Evolutionary conservation across 2,888 invertebrate genomes (phyloP).

Genomic region (Tetrapedia diversipes): DNA sequence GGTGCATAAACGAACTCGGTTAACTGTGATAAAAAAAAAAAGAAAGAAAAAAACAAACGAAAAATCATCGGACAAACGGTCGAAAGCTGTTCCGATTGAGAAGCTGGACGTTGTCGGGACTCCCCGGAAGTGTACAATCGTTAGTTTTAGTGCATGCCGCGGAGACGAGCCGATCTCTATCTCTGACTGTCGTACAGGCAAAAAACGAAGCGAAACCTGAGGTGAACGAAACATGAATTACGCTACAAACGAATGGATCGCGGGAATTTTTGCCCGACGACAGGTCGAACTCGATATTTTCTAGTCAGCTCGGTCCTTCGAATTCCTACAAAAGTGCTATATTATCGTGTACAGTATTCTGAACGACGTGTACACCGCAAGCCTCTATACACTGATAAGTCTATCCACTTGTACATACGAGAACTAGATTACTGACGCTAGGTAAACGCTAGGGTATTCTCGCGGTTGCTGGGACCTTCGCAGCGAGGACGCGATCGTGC

Average conservation of each 20-base stretch:
- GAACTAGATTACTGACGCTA: conserved; percentile 50
- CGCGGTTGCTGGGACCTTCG: conserved; percentile 38
- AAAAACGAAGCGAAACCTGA: too few species aligned
- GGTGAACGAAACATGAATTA: too few species aligned
- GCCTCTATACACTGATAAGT: conserved; percentile 69
- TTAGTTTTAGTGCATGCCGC: conserved; percentile 68
- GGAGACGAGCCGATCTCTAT: conserved; percentile 20
- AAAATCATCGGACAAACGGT: too few species aligned
- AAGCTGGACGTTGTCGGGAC: conserved; percentile 33
- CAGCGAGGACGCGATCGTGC: background rate
- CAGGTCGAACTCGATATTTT: conserved; percentile 53
- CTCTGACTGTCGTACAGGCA: conserved; percentile 10
- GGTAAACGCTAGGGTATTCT: conserved; percentile 47
- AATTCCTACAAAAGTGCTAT: conserved; percentile 68
- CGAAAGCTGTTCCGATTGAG: too few species aligned
- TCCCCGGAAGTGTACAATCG: conserved; percentile 75
- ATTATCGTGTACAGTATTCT: conserved; percentile 74
- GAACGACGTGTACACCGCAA: conserved; percentile 65
- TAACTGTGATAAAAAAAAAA: conserved; percentile 76
- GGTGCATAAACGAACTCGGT: conserved; percentile 73
- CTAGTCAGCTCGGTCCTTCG: conserved; percentile 70
- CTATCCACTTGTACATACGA: conserved; percentile 75
- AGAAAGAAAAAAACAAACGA: background rate
- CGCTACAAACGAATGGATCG: too few species aligned
- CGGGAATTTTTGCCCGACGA: conserved; percentile 33